Evolutionary conservation across 2,888 invertebrate genomes (phyloP).

Genomic region (Tuberolachnus salignus): DNA sequence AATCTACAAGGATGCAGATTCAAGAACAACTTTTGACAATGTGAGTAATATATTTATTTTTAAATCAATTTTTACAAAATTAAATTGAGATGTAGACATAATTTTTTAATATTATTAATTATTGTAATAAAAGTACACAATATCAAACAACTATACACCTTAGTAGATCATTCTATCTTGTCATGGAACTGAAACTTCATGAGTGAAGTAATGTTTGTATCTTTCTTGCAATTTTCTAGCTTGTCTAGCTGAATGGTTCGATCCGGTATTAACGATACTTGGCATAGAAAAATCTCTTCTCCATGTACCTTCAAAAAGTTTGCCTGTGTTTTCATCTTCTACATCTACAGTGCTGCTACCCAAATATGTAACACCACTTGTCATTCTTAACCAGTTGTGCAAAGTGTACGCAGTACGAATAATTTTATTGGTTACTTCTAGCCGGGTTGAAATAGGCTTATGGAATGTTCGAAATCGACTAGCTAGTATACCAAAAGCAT

Average conservation of each 20-base stretch:
- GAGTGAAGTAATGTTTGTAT: slow-evolving; percentile 57
- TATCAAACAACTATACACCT: slow-evolving; percentile 4
- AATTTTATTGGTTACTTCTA: slow-evolving; percentile 30
- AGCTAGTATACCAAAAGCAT: slow-evolving; percentile 33
- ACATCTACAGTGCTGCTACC: slow-evolving; percentile 34
- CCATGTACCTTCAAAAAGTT: slow-evolving; percentile 37
- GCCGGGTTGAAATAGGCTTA: slow-evolving; percentile 31
- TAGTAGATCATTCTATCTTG: slow-evolving; percentile 48
- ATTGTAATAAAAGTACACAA: slow-evolving; percentile 6
- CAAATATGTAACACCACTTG: slow-evolving; percentile 25
- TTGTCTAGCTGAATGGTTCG: slow-evolving; percentile 56
- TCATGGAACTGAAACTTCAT: slow-evolving; percentile 58
- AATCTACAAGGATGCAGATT: slow-evolving; percentile 27
- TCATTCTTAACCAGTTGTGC: slow-evolving; percentile 39
- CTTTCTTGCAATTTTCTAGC: slow-evolving; percentile 55
- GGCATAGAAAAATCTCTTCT: slow-evolving; percentile 28
- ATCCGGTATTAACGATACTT: slow-evolving; percentile 32
- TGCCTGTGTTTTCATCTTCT: slow-evolving; percentile 30
- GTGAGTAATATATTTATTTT: slow-evolving; percentile 11
- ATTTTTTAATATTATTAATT: slow-evolving; percentile 19
- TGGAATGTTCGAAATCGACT: slow-evolving; percentile 27
- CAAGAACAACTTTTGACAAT: slow-evolving; percentile 32
- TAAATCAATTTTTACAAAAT: slow-evolving; percentile 24
- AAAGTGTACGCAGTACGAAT: slow-evolving; percentile 14
- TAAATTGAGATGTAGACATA: slow-evolving; percentile 16